Percentiles rank a stretch among this genome's conserved stretches.
These are phyloP conservation scores for Galeopterus variegatus DNA, from an alignment of 2,113 vertebrate genomes.

Conservation along the genomic window DNA sequence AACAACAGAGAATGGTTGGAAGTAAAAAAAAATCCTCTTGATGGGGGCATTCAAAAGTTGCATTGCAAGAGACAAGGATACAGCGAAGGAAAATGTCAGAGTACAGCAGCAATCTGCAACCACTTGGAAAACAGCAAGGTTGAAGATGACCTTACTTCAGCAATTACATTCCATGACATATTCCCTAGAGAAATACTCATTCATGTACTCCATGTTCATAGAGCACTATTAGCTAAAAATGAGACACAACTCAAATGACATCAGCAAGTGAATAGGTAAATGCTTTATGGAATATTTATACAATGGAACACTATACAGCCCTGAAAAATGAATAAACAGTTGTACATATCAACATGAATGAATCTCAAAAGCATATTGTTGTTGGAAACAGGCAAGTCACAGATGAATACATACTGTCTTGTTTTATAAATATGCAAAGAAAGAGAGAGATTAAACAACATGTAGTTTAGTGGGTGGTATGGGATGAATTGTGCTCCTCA, in stretches of 20 bases:
- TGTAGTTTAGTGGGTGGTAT: not conserved
- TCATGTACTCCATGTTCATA: not conserved
- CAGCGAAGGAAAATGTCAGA: not conserved
- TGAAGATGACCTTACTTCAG: not conserved
- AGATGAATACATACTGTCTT: not conserved
- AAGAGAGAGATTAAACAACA: not conserved
- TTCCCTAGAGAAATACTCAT: not conserved
- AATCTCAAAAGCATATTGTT: not conserved
- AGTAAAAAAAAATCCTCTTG: not conserved
- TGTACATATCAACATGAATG: not conserved
- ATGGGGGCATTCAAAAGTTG: not conserved
- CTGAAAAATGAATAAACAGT: not conserved
- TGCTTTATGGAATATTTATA: not conserved
- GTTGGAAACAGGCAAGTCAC: not conserved
- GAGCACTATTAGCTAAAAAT: not conserved
- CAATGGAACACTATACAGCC: not conserved
- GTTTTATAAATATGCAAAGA: not conserved
- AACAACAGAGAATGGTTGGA: not conserved
- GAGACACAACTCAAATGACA: not conserved
- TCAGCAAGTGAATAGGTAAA: not conserved
- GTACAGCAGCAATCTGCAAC: not conserved
- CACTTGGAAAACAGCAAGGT: not conserved
- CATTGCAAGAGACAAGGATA: not conserved
- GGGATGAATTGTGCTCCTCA: not conserved
- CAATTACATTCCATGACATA: not conserved